These are phyloP conservation scores for Empidonax traillii DNA, from an alignment of 2,113 vertebrate species.

Conservation along the genomic window DNA sequence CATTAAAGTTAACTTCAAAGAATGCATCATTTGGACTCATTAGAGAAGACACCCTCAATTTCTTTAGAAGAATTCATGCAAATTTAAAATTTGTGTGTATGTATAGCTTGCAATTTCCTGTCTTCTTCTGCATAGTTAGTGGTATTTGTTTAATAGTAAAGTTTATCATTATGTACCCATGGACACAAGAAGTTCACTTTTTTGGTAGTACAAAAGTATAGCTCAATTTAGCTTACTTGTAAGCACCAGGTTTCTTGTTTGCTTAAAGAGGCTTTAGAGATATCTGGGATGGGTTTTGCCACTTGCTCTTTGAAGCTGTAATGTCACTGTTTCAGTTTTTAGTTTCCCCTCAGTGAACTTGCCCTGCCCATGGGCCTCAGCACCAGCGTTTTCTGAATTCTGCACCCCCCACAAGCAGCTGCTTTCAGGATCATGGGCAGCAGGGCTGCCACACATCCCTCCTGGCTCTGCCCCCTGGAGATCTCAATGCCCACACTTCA, in stretches of 20 bases:
- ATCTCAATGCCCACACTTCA: fast-evolving
- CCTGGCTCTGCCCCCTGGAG: fast-evolving
- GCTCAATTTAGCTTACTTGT: neutral
- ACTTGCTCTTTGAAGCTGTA: neutral
- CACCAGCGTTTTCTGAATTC: fast-evolving
- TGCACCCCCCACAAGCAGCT: fast-evolving
- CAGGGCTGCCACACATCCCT: neutral
- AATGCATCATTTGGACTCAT: neutral
- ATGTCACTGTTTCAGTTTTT: neutral
- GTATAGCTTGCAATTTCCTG: neutral
- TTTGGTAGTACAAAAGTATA: neutral
- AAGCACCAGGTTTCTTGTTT: neutral
- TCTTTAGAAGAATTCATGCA: neutral
- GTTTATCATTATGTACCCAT: fast-evolving
- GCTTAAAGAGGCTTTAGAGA: neutral
- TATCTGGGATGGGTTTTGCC: fast-evolving
- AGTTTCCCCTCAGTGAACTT: neutral
- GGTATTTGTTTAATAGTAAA: neutral
- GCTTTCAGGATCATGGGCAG: neutral
- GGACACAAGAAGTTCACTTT: neutral
- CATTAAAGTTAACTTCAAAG: neutral
- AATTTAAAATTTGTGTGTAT: neutral
- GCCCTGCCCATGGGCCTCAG: neutral
- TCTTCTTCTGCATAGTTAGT: neutral
- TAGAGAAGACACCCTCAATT: neutral